Conservation (phyloP, 2,888 invertebrate genomes). For the Drosophila rubida region DNA sequence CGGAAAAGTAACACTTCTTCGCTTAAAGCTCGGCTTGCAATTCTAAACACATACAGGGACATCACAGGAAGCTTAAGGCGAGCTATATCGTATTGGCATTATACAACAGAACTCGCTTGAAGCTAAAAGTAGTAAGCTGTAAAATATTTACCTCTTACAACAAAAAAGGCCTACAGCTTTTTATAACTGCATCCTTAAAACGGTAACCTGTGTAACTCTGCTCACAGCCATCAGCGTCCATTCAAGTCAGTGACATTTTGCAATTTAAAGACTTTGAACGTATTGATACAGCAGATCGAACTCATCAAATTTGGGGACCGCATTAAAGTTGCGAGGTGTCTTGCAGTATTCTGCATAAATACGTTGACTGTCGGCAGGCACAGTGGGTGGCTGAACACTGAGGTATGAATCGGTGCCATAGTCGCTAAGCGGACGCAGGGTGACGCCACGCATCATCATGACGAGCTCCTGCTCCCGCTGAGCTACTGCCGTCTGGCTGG, state of each 20-base stretch:
- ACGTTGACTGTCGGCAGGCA: constrained; percentile 74
- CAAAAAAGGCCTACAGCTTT: neutral
- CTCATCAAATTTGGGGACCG: constrained; percentile 79
- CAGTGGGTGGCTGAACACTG: constrained; percentile 80
- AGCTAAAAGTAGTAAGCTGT: neutral
- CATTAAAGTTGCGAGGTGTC: constrained; percentile 74
- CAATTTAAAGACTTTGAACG: constrained; percentile 67
- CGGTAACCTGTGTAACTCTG: constrained; percentile 8
- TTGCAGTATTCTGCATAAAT: constrained; percentile 83
- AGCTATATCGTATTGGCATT: neutral
- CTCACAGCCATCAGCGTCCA: neutral
- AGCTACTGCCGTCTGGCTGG: constrained; percentile 53
- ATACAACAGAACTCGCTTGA: neutral
- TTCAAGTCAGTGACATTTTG: neutral
- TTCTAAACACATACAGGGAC: neutral
- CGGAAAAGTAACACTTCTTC: neutral
- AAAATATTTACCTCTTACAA: neutral
- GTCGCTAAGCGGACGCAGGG: constrained; percentile 76
- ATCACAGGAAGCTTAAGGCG: neutral
- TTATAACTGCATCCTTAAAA: neutral
- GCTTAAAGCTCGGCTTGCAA: neutral
- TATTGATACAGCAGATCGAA: constrained; percentile 75
- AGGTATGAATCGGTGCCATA: constrained; percentile 82
- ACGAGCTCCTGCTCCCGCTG: constrained; percentile 74
- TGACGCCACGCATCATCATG: constrained; percentile 75